A percentile compares a stretch with the other conserved stretches of the same genome.
These are phyloP conservation scores for Peromyscus melanophrys DNA, from an alignment of 2,797 vertebrate species.

Conservation along the genomic window DNA sequence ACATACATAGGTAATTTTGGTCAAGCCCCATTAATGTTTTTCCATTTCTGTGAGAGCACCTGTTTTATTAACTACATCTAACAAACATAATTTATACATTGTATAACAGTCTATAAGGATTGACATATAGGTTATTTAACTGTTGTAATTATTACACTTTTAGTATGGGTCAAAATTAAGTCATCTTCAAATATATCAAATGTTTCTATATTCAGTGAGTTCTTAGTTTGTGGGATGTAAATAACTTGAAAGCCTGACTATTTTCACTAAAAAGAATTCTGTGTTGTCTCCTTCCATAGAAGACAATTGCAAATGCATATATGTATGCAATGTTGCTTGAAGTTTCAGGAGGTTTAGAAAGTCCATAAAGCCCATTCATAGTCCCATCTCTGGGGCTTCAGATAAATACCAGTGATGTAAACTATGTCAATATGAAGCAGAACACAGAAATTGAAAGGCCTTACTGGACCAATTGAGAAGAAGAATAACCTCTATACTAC, in stretches of 20 bases:
- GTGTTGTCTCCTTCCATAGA: not conserved
- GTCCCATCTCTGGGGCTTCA: not conserved
- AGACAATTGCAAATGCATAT: constrained; percentile 30
- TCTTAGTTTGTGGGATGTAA: not conserved
- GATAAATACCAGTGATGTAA: constrained; percentile 5
- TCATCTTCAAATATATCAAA: constrained; percentile 43
- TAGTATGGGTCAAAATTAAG: constrained; percentile 38
- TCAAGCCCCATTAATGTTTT: not conserved
- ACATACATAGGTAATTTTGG: constrained; percentile 39
- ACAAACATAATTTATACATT: not conserved
- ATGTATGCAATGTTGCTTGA: not conserved
- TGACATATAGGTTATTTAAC: constrained; percentile 24
- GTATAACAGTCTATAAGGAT: not conserved
- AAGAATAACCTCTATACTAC: not conserved
- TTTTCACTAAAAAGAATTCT: constrained; percentile 4
- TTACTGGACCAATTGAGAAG: not conserved
- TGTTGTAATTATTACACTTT: not conserved
- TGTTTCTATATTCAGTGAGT: not conserved
- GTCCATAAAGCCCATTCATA: not conserved
- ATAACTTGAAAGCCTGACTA: constrained; percentile 52
- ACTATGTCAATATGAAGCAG: constrained; percentile 35
- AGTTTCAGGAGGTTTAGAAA: constrained; percentile 22
- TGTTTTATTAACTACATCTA: constrained; percentile 41
- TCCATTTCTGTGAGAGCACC: not conserved
- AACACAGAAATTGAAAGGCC: not conserved